Base-by-base conservation (phyloP, 2,888 invertebrate genomes). In the Drymonia ruficornis region DNA sequence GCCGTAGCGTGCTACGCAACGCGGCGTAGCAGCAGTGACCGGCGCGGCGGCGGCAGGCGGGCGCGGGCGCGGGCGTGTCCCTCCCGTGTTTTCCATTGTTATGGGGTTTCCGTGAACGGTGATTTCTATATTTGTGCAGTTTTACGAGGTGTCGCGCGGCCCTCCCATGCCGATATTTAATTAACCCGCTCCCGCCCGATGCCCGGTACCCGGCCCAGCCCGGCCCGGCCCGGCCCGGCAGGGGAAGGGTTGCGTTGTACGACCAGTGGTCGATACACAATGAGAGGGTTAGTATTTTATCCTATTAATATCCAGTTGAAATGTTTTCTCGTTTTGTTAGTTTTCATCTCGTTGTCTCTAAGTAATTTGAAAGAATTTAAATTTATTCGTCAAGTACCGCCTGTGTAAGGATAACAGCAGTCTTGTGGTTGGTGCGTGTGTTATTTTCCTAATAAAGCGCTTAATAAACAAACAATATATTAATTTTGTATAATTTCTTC, bases 61-160 rank as follows among this genome's bases (percentile, higher is more conserved):
- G 29, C 31, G 34, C 34, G 48, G 49, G 50, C 54, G 42, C 23
- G 56, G 38, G 53, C 47, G 48, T 43, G 55, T 62, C 65, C 70
- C 68, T 67, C 60, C 50, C 65, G 55, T 66, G 70, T 66, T 72
- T 70, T 72, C 55, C 52, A 53, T 60, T 60, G 53, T 71, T 73
- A 76, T 73, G 66, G 65, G 64, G 49, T 73, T 76, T 78, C 76
- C 76, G 81, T 76, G 76, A 80, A 63, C 82, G 70, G 69, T 76
- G 84, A 82, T 81, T 82, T 76, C 74, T 76, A 72, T 77, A 81
- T 80, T 80, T 74, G 76, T 74, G 67, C 63, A 67, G 64, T 76
- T 74, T 73, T 72, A 70, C 65, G 67, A 63, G 51, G 62, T 65
- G 70, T 65, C 64, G 63, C 60, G 65, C 59, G 63, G 58, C 62